Base-by-base conservation (phyloP, 2,888 invertebrate species). In the Griposia aprilina region DNA sequence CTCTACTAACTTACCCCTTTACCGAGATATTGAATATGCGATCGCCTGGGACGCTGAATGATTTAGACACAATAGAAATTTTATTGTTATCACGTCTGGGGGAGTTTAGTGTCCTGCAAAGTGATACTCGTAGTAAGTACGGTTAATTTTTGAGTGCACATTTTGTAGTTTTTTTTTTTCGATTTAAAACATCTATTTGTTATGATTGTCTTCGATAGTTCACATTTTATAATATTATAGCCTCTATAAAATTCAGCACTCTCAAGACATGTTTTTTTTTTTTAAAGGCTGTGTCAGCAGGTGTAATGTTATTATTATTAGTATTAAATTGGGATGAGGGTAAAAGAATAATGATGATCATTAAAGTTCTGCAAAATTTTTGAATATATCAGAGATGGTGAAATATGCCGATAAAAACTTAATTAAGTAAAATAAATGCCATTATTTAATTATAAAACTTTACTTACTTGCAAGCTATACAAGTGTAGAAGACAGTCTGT, bases 401-500 rank as follows among this genome's bases (percentile, higher is more conserved):
- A 67, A 67, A 26, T 20, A 13, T 20, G 11, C 23, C 23, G 11
- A 50, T 2, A 50, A 30, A 23, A 60, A 2, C 2, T 2, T 2
- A 60, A 70, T 3, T 69, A 23, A 36, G 10, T 17, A 1, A 11
- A 68, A 36, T 36, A 4, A 30, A 30, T 20, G 13, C 23, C 30
- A 15, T 36, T 30, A 57, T 69, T 57, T 36, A 1, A 30, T 30
- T 15, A 23, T 6, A 0, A 68, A 69, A 59, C 36, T n/a, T 10
- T 66, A 95, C 98, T 94, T 97, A 98, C 98, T 98, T 98, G 98
- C 99, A 99, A 92, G 98, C 98, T 36, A 98, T 98, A 96, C 99
- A 99, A 2, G 99, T 99, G 92, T 99, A 99, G 96, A 99, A 99
- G 5, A 99, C 99, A 1, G 99, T 99, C 94, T 99, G 99, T 0